Evolutionary conservation across 2,113 vertebrate species (phyloP).

Genomic region (Patagioenas fasciata): DNA sequence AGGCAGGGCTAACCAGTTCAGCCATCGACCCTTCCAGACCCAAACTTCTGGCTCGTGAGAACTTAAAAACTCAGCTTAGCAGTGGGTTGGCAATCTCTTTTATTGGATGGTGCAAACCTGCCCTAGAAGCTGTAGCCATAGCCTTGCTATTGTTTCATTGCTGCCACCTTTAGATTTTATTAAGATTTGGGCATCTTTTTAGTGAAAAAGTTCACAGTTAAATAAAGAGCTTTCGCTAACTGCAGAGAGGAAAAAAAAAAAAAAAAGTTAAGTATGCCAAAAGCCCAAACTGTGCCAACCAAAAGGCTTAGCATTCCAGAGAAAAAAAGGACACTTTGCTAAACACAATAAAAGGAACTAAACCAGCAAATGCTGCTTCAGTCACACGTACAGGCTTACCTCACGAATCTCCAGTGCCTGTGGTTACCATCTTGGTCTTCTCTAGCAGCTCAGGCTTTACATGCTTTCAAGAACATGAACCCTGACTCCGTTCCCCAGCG

Average conservation of each 20-base stretch:
- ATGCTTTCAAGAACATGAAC: not conserved
- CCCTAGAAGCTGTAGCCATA: not conserved
- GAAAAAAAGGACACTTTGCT: not conserved
- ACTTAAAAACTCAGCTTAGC: not conserved
- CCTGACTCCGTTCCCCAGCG: not conserved
- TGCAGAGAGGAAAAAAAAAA: not conserved
- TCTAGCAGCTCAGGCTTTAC: not conserved
- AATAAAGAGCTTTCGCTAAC: conserved; percentile 15
- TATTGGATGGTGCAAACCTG: not conserved
- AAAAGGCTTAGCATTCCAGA: conserved; percentile 25
- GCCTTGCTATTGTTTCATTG: not conserved
- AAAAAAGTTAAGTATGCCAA: not conserved
- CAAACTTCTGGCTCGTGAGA: fast-evolving
- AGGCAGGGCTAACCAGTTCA: not conserved
- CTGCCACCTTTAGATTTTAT: conserved; percentile 57
- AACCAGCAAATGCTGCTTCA: conserved; percentile 6
- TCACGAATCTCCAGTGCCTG: not conserved
- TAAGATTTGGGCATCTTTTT: not conserved
- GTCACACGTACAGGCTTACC: not conserved
- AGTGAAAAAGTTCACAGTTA: not conserved
- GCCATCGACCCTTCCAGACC: not conserved
- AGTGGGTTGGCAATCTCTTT: not conserved
- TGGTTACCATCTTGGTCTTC: not conserved
- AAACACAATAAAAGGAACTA: conserved; percentile 22
- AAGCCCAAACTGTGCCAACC: conserved; percentile 3